phyloP scores from a whole-genome alignment of 2,888 invertebrate genomes.

The Machimus atricapillus region DNA sequence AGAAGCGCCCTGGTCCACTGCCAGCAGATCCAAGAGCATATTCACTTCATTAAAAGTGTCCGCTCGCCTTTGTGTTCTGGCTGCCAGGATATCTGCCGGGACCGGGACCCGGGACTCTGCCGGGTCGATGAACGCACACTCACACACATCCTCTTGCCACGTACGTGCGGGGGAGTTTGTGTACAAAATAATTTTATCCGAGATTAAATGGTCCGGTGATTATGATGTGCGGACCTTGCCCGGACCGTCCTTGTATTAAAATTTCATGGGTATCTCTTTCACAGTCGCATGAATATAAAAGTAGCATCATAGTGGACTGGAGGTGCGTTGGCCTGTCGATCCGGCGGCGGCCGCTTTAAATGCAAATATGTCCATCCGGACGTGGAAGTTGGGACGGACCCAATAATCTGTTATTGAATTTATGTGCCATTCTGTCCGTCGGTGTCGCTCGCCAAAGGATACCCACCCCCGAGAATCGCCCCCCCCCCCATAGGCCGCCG shows the following conservation, averaged over 20 bases:
- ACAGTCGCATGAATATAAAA: conserved; percentile 10
- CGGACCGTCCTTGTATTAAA: neutral
- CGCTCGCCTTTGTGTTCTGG: neutral
- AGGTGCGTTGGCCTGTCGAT: neutral
- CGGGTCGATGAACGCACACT: conserved; percentile 7
- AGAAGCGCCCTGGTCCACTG: neutral
- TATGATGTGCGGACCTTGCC: conserved; percentile 25
- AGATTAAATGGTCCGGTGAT: conserved; percentile 45
- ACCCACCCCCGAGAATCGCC: neutral
- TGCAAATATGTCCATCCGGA: conserved; percentile 3
- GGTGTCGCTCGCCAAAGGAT: neutral
- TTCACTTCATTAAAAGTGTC: conserved; percentile 38
- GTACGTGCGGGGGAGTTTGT: conserved; percentile 34
- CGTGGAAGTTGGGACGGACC: neutral
- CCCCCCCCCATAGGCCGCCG: neutral
- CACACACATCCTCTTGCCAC: neutral
- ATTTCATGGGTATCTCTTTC: conserved; percentile 8
- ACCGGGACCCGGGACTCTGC: neutral
- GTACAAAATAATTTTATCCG: conserved; percentile 44
- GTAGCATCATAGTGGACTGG: neutral
- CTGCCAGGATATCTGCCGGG: conserved; percentile 25
- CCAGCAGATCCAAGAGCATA: conserved; percentile 31
- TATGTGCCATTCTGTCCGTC: neutral
- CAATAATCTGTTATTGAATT: conserved; percentile 14
- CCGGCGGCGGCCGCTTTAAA: neutral